Evolutionary conservation across 2,797 vertebrate species (phyloP).

Genomic region (Enteromius viviparus): DNA sequence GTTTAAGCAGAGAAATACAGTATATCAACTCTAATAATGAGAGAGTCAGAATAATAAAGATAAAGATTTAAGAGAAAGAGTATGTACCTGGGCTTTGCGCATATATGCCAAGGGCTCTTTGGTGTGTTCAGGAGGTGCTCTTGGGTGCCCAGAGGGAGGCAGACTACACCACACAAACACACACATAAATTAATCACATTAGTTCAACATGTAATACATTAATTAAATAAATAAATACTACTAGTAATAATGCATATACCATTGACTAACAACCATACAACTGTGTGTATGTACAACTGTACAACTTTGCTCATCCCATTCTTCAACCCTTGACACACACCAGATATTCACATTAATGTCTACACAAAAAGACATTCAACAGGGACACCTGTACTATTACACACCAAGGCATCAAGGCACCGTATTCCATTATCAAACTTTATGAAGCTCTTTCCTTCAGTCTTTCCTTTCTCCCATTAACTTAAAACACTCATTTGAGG

Average conservation of each 20-base stretch:
- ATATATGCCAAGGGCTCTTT: constrained; percentile 97
- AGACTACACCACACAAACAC: constrained; percentile 76
- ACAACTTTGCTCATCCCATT: background rate
- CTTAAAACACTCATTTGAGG: constrained; percentile 59
- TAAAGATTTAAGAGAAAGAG: constrained; percentile 10
- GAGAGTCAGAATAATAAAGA: constrained; percentile 18
- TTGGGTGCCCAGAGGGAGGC: constrained; percentile 81
- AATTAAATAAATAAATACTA: background rate
- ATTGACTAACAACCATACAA: background rate
- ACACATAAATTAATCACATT: constrained; percentile 38
- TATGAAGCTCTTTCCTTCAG: constrained; percentile 1
- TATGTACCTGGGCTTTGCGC: constrained; percentile 93
- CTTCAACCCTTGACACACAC: constrained; percentile 3
- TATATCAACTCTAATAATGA: background rate
- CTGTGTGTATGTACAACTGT: no score
- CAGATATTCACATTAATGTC: background rate
- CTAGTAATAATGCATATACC: background rate
- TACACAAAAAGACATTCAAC: constrained; percentile 17
- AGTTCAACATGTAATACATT: background rate
- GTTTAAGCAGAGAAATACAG: background rate
- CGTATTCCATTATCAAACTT: constrained; percentile 18
- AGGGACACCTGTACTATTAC: constrained; percentile 10
- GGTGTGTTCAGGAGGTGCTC: constrained; percentile 88
- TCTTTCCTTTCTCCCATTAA: background rate
- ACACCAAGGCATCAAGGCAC: background rate